Evolutionary conservation across 2,113 vertebrate genomes (phyloP).

Genomic region (Melanerpes formicivorus): DNA sequence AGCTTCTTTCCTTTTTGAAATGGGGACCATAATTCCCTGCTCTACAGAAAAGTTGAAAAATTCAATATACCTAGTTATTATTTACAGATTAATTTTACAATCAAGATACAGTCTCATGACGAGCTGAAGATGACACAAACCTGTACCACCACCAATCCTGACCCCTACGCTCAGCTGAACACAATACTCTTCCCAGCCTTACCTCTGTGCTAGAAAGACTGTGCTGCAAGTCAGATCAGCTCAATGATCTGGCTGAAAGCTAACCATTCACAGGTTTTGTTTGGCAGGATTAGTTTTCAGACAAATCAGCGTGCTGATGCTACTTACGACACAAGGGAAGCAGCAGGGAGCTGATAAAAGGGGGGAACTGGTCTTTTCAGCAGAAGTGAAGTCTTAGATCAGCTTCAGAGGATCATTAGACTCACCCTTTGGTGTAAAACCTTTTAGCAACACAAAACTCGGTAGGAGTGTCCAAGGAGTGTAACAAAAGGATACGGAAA

Average conservation of each 20-base stretch:
- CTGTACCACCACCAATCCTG: background rate
- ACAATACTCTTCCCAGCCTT: background rate
- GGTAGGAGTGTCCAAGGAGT: background rate
- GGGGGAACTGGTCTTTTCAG: background rate
- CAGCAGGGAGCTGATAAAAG: background rate
- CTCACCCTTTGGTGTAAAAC: background rate
- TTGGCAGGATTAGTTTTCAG: conserved; percentile 4
- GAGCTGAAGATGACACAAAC: background rate
- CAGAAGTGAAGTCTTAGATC: background rate
- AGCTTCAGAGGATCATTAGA: background rate
- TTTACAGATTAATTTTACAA: background rate
- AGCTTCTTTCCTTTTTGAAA: background rate
- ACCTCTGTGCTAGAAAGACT: background rate
- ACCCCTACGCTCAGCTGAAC: background rate
- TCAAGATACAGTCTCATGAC: background rate
- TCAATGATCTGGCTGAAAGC: background rate
- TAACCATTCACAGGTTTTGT: background rate
- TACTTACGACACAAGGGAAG: background rate
- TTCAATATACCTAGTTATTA: background rate
- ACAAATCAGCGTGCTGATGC: background rate
- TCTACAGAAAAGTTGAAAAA: background rate
- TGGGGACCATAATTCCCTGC: background rate
- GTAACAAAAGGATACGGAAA: background rate
- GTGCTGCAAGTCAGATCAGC: background rate
- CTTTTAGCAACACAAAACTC: background rate